Evolutionary conservation across 1,140 invertebrate genomes (phyloP).

Genomic region (Sycobia sp.): DNA sequence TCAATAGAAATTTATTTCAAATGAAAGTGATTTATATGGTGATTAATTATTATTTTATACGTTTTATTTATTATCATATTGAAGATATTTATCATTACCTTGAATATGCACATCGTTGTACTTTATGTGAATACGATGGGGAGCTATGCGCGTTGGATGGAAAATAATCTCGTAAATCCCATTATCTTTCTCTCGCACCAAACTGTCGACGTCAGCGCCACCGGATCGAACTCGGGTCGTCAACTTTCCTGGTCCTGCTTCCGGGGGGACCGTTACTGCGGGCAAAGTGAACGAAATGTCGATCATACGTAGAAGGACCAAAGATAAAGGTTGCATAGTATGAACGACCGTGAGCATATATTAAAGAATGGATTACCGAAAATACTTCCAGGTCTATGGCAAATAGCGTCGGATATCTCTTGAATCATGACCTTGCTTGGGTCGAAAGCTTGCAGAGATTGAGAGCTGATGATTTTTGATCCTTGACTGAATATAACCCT

Average conservation of each 20-base stretch:
- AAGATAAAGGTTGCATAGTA: no score
- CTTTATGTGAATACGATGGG: conserved; percentile 74
- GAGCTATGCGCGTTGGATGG: conserved; percentile 78
- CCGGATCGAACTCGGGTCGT: conserved; percentile 78
- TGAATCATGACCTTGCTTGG: conserved; percentile 78
- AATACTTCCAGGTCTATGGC: conserved; percentile 81
- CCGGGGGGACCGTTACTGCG: conserved; percentile 69
- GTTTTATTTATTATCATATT: neutral
- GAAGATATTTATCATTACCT: conserved; percentile 38
- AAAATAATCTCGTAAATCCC: conserved; percentile 83
- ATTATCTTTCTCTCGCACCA: conserved; percentile 73
- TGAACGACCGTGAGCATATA: no score
- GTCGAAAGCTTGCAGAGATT: conserved; percentile 85
- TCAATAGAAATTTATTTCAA: no score
- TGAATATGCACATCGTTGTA: conserved; percentile 58
- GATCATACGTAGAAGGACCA: no score
- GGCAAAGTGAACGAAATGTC: conserved; percentile 27
- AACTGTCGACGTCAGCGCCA: conserved; percentile 79
- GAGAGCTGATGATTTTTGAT: conserved; percentile 64
- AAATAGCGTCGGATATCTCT: conserved; percentile 79
- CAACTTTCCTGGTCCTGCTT: conserved; percentile 83
- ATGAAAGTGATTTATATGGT: no score
- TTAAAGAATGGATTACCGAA: no score
- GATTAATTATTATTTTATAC: no score
- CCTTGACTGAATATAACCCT: conserved; percentile 65